phyloP scores from a whole-genome alignment of 1,140 invertebrate species.

The Drosophila persimilis region DNA sequence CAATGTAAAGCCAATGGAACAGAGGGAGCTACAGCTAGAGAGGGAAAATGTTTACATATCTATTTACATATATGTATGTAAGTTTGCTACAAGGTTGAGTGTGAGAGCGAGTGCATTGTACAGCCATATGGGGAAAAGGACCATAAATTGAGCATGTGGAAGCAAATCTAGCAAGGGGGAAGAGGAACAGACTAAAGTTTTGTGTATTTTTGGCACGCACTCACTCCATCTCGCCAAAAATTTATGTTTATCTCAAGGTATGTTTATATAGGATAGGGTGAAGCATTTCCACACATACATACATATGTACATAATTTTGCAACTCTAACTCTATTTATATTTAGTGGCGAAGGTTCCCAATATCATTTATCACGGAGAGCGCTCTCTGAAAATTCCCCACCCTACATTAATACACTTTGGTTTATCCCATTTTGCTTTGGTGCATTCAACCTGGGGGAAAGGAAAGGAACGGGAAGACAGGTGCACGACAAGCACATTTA shows the following conservation, averaged over 20 bases:
- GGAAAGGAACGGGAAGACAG: conserved; percentile 39
- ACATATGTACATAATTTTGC: too few species aligned
- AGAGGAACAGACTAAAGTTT: conserved; percentile 13
- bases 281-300: too few species aligned
- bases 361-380: too few species aligned
- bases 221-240: conserved; percentile 11
- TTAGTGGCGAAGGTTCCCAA: too few species aligned
- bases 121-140: conserved; percentile 18
- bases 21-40: conserved; percentile 31
- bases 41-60: conserved; percentile 13
- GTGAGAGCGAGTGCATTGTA: conserved; percentile 9
- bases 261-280: too few species aligned
- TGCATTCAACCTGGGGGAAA: conserved; percentile 60
- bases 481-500: conserved; percentile 49
- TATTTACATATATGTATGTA: too few species aligned
- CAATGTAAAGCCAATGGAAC: neutral
- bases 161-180: conserved; percentile 17
- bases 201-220: conserved; percentile 35
- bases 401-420: conserved; percentile 2
- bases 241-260: too few species aligned
- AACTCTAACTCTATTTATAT: too few species aligned
- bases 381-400: neutral
- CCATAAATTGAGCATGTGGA: conserved; percentile 9
- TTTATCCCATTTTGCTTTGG: conserved; percentile 38
- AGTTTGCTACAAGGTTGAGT: conserved; percentile 13